These are phyloP conservation scores for Exocentrus adspersus DNA, from an alignment of 2,888 invertebrate genomes.

Conservation along the genomic window DNA sequence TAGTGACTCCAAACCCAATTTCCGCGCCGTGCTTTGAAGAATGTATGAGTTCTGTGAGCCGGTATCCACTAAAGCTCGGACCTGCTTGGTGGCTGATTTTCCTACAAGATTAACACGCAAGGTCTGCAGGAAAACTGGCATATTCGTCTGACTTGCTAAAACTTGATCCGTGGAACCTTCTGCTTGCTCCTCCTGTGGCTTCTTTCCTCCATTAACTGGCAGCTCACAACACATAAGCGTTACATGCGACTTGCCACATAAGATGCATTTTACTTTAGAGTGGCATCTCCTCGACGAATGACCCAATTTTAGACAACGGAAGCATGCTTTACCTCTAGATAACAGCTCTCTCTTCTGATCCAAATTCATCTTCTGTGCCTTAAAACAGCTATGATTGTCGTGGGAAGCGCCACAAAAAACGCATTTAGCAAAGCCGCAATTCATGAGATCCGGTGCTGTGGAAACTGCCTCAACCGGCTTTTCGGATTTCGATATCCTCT, in stretches of 20 bases:
- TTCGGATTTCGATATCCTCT: background rate
- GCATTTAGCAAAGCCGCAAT: constrained; percentile 7
- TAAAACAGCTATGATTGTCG: constrained; percentile 11
- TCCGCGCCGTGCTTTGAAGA: background rate
- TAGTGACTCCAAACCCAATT: constrained; percentile 1
- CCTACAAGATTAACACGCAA: background rate
- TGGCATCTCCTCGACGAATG: constrained; percentile 10
- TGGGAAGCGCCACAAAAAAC: constrained; percentile 23
- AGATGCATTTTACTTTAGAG: constrained; percentile 1
- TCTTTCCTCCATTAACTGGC: background rate
- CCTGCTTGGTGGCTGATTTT: background rate
- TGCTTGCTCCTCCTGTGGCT: background rate
- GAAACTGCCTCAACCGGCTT: background rate
- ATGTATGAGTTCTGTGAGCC: constrained; percentile 5
- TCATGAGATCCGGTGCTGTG: constrained; percentile 8
- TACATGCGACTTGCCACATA: constrained; percentile 13
- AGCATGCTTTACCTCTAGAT: constrained; percentile 3
- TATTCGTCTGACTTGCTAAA: background rate
- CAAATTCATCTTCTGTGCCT: constrained; percentile 11
- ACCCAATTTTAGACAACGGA: background rate
- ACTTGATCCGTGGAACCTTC: background rate
- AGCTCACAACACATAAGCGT: constrained; percentile 4
- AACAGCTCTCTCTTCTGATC: constrained; percentile 13
- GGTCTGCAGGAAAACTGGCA: constrained; percentile 6
- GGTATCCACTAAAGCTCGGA: constrained; percentile 15